Conservation (phyloP, 2,797 vertebrate species). For the Platalea minor region DNA sequence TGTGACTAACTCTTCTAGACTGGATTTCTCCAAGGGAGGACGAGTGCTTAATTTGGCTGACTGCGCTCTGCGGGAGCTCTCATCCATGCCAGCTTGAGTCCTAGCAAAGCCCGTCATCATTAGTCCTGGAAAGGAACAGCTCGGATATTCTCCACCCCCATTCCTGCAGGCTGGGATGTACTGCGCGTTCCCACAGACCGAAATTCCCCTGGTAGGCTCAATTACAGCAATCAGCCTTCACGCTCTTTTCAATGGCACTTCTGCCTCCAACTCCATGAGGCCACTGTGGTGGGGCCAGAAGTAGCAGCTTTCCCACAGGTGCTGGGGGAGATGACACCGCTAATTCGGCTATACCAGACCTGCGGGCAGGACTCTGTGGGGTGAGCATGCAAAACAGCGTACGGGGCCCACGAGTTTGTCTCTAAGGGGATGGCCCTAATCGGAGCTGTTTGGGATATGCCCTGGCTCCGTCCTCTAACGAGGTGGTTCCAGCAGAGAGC, state of each 20-base stretch:
- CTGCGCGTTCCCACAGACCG: background rate
- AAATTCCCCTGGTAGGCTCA: slow-evolving; percentile 49
- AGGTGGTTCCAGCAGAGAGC: background rate
- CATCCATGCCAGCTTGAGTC: slow-evolving; percentile 53
- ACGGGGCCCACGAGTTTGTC: fast-evolving
- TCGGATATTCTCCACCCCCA: background rate
- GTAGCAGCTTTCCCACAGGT: background rate
- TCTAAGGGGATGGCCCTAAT: background rate
- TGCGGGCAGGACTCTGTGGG: background rate
- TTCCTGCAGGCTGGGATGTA: slow-evolving; percentile 42
- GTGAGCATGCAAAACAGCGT: fast-evolving
- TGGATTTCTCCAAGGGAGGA: slow-evolving; percentile 55
- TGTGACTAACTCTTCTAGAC: slow-evolving; percentile 53
- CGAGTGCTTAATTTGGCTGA: slow-evolving; percentile 40
- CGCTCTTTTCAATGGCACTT: background rate
- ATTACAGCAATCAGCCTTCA: slow-evolving; percentile 49
- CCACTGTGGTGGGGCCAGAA: background rate
- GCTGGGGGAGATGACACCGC: background rate
- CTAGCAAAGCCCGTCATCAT: slow-evolving; percentile 56
- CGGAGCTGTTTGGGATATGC: background rate
- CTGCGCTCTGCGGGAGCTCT: slow-evolving; percentile 41
- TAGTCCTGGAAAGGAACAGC: slow-evolving; percentile 53
- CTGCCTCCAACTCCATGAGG: background rate
- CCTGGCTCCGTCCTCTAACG: fast-evolving
- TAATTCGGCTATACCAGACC: background rate